phyloP scores from a whole-genome alignment of 2,797 vertebrate species.

The Myripristis jacobus region DNA sequence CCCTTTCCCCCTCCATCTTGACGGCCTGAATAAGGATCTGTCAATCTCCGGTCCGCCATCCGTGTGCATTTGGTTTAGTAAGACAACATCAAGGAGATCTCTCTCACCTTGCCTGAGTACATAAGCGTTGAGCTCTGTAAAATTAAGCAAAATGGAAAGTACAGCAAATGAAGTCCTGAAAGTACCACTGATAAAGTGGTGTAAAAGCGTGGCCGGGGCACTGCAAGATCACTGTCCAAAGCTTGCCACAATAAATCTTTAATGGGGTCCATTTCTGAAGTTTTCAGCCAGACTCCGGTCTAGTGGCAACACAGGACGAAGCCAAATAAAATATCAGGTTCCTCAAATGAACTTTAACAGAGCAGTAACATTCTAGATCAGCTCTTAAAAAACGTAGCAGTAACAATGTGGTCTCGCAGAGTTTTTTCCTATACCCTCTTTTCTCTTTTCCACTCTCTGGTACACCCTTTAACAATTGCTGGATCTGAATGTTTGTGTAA shows the following conservation, averaged over 20 bases:
- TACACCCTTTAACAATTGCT: conserved; percentile 62
- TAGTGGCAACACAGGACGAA: conserved; percentile 60
- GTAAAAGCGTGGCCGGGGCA: conserved; percentile 24
- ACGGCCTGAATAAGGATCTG: conserved; percentile 43
- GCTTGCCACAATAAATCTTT: conserved; percentile 62
- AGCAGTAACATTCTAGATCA: conserved; percentile 75
- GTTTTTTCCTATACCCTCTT: conserved; percentile 61
- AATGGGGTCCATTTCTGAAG: conserved; percentile 63
- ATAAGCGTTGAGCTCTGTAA: conserved; percentile 10
- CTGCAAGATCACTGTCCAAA: conserved; percentile 53
- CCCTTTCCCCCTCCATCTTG: conserved; percentile 27
- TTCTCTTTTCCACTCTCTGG: conserved; percentile 60
- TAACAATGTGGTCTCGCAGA: conserved; percentile 69
- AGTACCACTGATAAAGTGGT: conserved; percentile 49
- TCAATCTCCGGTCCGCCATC: conserved; percentile 35
- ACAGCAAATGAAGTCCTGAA: conserved; percentile 29
- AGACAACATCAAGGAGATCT: neutral
- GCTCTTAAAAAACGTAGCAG: conserved; percentile 66
- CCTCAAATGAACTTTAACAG: conserved; percentile 80
- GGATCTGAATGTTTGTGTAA: conserved; percentile 72
- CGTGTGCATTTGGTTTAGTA: neutral
- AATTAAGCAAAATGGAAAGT: conserved; percentile 16
- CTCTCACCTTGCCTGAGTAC: neutral
- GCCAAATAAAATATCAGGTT: conserved; percentile 82
- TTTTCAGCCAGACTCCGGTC: conserved; percentile 63